Conservation (phyloP, 2,888 invertebrate genomes). For the Diarsia brunnea region DNA sequence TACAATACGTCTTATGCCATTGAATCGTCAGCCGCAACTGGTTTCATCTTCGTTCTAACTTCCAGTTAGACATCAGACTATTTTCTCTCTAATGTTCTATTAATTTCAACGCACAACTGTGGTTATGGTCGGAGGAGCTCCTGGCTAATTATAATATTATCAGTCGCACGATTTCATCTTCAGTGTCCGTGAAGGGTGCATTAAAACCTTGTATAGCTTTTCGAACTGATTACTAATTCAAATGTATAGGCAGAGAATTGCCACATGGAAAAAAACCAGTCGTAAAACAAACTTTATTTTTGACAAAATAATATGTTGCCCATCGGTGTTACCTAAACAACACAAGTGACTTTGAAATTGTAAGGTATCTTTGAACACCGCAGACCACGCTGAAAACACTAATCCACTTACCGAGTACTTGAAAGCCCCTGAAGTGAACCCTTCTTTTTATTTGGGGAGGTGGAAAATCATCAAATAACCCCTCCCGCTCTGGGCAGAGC, state of each 20-base stretch:
- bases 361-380: constrained; percentile 37
- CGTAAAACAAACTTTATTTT: too few species aligned
- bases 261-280: too few species aligned
- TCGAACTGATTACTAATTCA: too few species aligned
- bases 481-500: too few species aligned
- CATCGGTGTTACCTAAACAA: too few species aligned
- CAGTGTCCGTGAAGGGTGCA: too few species aligned
- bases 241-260: too few species aligned
- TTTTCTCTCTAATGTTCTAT: background rate
- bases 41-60: background rate
- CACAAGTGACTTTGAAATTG: constrained; percentile 11
- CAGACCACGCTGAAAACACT: constrained; percentile 8
- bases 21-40: background rate
- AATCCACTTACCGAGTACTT: constrained; percentile 47
- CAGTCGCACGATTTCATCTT: background rate
- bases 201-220: too few species aligned
- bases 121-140: background rate
- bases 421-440: constrained; percentile 32
- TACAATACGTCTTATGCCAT: background rate
- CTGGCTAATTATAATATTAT: background rate
- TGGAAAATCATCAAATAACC: too few species aligned
- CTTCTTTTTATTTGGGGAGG: too few species aligned
- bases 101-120: background rate
- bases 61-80: background rate
- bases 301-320: too few species aligned